A percentile compares a stretch with the other conserved stretches of the same genome.
These are phyloP conservation scores for Herpailurus yagouaroundi DNA, from an alignment of 2,113 vertebrate species.

Conservation along the genomic window DNA sequence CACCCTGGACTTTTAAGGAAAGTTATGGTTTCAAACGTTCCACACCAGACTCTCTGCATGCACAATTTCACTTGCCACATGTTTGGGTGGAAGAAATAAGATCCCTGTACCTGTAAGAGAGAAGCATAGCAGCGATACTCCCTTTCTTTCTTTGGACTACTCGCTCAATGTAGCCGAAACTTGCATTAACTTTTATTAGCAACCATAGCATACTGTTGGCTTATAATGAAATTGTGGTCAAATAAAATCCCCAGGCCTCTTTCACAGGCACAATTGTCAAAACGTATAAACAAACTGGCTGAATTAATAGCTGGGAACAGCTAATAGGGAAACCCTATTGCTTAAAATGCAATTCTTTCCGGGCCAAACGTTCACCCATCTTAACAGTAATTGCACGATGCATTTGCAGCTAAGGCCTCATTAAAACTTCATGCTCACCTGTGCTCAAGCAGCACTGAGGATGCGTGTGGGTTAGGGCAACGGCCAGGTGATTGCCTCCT, in stretches of 20 bases:
- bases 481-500: conserved; percentile 75
- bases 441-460: not conserved
- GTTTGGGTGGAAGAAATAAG: conserved; percentile 39
- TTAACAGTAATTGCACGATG: conserved; percentile 76
- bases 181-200: conserved; percentile 72
- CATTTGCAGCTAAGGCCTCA: conserved; percentile 75
- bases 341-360: conserved; percentile 79
- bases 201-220: conserved; percentile 70
- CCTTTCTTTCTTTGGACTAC: conserved; percentile 41
- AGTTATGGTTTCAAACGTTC: not conserved
- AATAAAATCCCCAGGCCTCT: conserved; percentile 76
- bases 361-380: conserved; percentile 73
- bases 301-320: conserved; percentile 76
- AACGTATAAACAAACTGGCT: conserved; percentile 78
- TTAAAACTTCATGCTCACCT: conserved; percentile 82
- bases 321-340: conserved; percentile 76
- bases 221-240: conserved; percentile 77
- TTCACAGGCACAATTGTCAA: conserved; percentile 76
- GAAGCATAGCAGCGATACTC: not conserved
- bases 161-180: conserved; percentile 69
- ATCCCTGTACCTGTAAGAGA: conserved; percentile 8
- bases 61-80: not conserved
- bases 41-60: not conserved
- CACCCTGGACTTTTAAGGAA: not conserved
- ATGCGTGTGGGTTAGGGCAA: conserved; percentile 50